Evolutionary conservation across 2,888 invertebrate species (phyloP).

Genomic region (Hemithea aestivaria): DNA sequence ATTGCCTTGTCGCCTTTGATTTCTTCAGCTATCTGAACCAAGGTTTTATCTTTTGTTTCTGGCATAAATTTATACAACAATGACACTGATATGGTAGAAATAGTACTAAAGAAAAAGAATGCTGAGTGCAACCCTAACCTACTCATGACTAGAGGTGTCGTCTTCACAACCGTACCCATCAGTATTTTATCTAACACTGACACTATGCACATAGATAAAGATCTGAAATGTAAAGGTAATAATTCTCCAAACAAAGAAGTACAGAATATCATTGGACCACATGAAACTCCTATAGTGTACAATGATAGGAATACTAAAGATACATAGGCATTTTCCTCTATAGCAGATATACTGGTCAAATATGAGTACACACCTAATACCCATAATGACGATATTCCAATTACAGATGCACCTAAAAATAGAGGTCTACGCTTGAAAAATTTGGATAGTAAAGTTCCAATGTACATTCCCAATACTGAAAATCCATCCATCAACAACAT

Average conservation of each 20-base stretch:
- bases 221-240: conserved; percentile 34
- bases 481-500: conserved; percentile 50
- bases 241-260: conserved; percentile 34
- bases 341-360: conserved; percentile 25
- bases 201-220: conserved; percentile 26
- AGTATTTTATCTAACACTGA: conserved; percentile 15
- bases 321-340: conserved; percentile 31
- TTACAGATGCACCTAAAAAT: conserved; percentile 28
- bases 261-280: conserved; percentile 37
- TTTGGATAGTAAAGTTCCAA: conserved; percentile 30
- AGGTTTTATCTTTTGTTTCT: conserved; percentile 47
- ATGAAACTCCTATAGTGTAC: conserved; percentile 37
- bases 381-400: conserved; percentile 30
- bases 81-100: conserved; percentile 11
- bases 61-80: conserved; percentile 40
- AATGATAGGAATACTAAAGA: conserved; percentile 28
- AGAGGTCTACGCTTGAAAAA: conserved; percentile 32
- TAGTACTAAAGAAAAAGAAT: conserved; percentile 34
- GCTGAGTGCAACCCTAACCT: conserved; percentile 31
- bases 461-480: conserved; percentile 40
- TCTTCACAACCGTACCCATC: conserved; percentile 28
- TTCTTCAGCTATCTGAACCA: conserved; percentile 37
- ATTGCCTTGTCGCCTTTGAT: conserved; percentile 13
- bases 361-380: conserved; percentile 34
- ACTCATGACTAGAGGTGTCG: conserved; percentile 34